Evolutionary conservation across 2,888 invertebrate species (phyloP).

Genomic region (Punctoribates punctum): DNA sequence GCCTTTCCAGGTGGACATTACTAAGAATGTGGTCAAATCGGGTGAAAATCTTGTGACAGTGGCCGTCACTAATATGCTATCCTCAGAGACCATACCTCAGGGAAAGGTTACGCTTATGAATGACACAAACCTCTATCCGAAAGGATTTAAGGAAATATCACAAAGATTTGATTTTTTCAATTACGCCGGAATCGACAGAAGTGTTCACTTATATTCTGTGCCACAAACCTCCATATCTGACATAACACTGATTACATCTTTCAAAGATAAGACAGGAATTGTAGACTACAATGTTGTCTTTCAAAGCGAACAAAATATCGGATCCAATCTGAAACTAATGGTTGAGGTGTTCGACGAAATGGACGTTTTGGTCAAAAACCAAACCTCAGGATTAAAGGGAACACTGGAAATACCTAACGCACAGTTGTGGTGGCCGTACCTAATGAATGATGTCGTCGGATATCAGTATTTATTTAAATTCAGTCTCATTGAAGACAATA

Average conservation of each 20-base stretch:
- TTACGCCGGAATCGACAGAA: conserved; percentile 92
- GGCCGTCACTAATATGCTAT: conserved; percentile 58
- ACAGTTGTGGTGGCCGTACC: conserved; percentile 87
- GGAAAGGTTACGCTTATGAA: conserved; percentile 49
- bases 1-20: conserved; percentile 85
- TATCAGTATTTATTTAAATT: conserved; percentile 82
- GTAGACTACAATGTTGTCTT: too few relatives aligned
- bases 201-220: conserved; percentile 74
- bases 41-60: conserved; percentile 52
- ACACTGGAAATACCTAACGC: conserved; percentile 57
- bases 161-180: conserved; percentile 96
- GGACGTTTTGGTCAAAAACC: conserved; percentile 33
- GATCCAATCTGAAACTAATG: too few relatives aligned
- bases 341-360: conserved; percentile 38
- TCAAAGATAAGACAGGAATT: too few relatives aligned
- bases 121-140: conserved; percentile 57
- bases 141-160: conserved; percentile 65
- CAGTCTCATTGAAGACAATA: conserved; percentile 43
- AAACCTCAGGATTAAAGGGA: neutral
- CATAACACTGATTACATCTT: conserved; percentile 50
- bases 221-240: conserved; percentile 3
- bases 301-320: too few relatives aligned
- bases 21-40: conserved; percentile 58
- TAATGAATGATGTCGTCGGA: conserved; percentile 72
- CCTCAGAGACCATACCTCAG: conserved; percentile 56